Evolutionary conservation across 2,113 vertebrate species (phyloP).

Genomic region (Telmatochromis sp.): DNA sequence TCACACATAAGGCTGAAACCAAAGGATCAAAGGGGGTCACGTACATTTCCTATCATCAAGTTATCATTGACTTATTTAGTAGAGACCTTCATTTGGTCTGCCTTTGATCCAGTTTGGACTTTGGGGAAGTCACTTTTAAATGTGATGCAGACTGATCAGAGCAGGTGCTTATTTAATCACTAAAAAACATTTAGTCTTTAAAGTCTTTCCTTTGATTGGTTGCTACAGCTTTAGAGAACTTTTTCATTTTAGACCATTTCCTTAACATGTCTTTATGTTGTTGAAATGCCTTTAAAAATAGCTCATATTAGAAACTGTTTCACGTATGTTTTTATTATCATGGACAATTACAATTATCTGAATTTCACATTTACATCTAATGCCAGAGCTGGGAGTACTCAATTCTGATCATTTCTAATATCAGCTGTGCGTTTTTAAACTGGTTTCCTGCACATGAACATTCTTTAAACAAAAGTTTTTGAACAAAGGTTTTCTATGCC

Average conservation of each 20-base stretch:
- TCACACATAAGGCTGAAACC: neutral
- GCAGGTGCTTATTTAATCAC: neutral
- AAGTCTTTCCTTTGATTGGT: neutral
- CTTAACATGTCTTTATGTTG: neutral
- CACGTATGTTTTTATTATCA: neutral
- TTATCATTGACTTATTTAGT: neutral
- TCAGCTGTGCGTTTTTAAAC: neutral
- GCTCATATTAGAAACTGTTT: neutral
- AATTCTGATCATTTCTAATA: neutral
- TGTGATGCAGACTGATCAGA: neutral
- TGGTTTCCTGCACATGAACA: neutral
- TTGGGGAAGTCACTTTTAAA: neutral
- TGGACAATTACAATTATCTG: neutral
- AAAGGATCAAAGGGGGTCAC: neutral
- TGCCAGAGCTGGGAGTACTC: neutral
- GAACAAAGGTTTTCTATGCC: neutral
- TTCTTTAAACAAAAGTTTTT: rapidly evolving
- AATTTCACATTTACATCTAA: neutral
- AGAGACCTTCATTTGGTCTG: neutral
- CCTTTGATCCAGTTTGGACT: neutral
- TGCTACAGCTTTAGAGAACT: neutral
- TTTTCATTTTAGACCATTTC: neutral
- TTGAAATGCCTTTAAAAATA: neutral
- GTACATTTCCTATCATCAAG: neutral
- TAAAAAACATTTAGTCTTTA: neutral